phyloP scores from a whole-genome alignment of 2,113 vertebrate genomes.

The Isurus oxyrinchus region DNA sequence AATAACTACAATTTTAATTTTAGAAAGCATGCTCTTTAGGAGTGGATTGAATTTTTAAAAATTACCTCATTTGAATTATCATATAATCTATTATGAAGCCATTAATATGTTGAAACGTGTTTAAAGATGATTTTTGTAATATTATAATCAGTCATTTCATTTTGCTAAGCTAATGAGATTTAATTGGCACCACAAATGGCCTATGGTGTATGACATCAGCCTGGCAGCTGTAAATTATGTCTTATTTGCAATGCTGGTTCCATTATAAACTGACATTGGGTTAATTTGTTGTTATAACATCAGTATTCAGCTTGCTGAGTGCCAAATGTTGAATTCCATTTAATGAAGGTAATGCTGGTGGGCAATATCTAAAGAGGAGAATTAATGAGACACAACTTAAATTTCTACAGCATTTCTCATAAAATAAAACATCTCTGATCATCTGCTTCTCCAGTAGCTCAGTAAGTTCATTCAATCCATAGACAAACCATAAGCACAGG shows the following conservation, averaged over 20 bases:
- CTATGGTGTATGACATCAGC: constrained; percentile 4
- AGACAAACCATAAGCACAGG: neutral
- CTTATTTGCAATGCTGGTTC: constrained; percentile 17
- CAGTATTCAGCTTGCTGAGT: neutral
- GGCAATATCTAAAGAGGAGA: neutral
- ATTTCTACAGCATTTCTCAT: neutral
- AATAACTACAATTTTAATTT: constrained; percentile 18
- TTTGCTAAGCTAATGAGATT: constrained; percentile 30
- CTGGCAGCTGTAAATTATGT: constrained; percentile 16
- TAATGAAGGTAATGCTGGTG: neutral
- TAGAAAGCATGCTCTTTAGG: neutral
- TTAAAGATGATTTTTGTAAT: constrained; percentile 29
- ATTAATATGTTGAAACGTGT: constrained; percentile 10
- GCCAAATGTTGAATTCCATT: constrained; percentile 21
- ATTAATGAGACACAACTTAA: constrained; percentile 7
- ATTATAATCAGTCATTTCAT: constrained; percentile 28
- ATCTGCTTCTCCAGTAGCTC: neutral
- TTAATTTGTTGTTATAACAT: constrained; percentile 23
- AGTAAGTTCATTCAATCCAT: neutral
- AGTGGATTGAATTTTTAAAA: neutral
- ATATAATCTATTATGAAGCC: neutral
- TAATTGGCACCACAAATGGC: constrained; percentile 22
- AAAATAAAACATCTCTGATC: neutral
- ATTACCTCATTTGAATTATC: neutral
- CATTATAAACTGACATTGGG: neutral